phyloP scores from a whole-genome alignment of 92 coral and sea anemone species.

The Nematostella vectensis region DNA sequence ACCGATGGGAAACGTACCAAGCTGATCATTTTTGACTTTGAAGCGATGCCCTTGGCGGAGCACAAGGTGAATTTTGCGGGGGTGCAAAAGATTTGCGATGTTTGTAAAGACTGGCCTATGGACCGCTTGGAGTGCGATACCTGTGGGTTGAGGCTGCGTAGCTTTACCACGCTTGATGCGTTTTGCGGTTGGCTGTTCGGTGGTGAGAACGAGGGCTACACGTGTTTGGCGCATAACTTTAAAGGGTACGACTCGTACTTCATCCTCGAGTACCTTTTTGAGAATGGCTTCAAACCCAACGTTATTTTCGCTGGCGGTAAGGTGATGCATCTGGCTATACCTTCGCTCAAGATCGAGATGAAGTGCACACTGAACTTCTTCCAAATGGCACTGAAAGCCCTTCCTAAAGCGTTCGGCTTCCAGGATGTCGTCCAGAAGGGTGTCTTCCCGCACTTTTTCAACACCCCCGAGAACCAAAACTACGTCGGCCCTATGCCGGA shows the following conservation, averaged over 20 bases:
- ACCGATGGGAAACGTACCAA: too few species aligned
- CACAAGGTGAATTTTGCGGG: too few species aligned
- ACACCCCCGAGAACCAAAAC: too few species aligned
- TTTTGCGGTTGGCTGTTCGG: constrained; percentile 20
- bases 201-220: neutral
- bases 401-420: neutral
- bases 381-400: neutral
- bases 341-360: neutral
- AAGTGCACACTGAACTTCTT: neutral
- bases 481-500: neutral
- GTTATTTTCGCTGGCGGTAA: neutral
- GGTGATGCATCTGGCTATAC: neutral
- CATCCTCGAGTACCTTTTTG: constrained; percentile 3
- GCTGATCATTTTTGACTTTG: too few species aligned
- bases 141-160: neutral
- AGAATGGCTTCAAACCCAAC: constrained; percentile 8
- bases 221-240: constrained; percentile 6
- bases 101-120: too few species aligned
- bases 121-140: too few species aligned
- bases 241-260: constrained; percentile 14
- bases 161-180: too few species aligned
- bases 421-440: neutral
- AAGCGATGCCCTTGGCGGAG: too few species aligned
- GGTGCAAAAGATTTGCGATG: too few species aligned
- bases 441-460: too few species aligned